Conservation (phyloP, 1,140 invertebrate species). For the Drosophila bocki region DNA sequence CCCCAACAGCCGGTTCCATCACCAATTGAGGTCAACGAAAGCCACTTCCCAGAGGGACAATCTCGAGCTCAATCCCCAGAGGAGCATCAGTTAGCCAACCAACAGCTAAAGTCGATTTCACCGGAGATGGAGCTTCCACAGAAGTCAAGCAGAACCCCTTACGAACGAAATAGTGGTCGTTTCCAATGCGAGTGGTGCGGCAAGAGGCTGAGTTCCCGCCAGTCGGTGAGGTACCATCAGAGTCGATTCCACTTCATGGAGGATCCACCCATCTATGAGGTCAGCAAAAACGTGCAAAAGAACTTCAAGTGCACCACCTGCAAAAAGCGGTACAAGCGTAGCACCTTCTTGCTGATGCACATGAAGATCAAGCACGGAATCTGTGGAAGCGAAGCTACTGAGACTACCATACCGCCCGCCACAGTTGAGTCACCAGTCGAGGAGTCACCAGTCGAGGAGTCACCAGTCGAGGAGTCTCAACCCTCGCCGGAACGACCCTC, state of each 20-base stretch:
- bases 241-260: slow-evolving; percentile 6
- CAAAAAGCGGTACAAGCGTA: slow-evolving; percentile 40
- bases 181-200: slow-evolving; percentile 19
- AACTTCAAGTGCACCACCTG: slow-evolving; percentile 29
- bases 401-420: not conserved
- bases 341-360: slow-evolving; percentile 29
- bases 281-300: not conserved
- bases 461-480: not conserved
- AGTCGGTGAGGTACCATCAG: slow-evolving; percentile 22
- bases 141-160: not conserved
- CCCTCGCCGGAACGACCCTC: not conserved
- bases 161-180: not conserved
- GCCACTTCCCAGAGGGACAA: not conserved
- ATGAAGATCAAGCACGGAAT: slow-evolving; percentile 30
- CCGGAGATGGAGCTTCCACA: not conserved
- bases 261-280: not conserved
- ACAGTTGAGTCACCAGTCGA: not conserved
- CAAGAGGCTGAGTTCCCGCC: slow-evolving; percentile 18
- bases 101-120: not conserved
- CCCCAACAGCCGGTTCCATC: not conserved
- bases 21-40: not conserved
- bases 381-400: not conserved
- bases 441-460: not conserved
- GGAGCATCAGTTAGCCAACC: not conserved
- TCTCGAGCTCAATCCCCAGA: not conserved